Evolutionary conservation across 2,113 vertebrate genomes (phyloP), one percentile per base, ranked within the genome.

Genomic region (Chrysochloris asiatica): DNA sequence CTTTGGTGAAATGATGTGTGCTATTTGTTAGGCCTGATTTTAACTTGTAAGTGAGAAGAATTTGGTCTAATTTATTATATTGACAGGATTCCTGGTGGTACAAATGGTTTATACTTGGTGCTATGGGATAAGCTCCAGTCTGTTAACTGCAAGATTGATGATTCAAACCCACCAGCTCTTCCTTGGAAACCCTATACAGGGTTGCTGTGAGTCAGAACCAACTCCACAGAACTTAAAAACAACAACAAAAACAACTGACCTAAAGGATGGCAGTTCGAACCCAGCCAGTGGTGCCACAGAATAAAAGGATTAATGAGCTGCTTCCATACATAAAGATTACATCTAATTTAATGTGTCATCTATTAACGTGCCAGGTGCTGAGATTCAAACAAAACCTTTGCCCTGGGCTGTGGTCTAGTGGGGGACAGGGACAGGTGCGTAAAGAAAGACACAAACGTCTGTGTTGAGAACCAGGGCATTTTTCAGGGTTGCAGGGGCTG

Each of bases 1-100:
- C 78, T 92, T 81, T 45, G 50, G n/a, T 88, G 45, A 82, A 67
- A 56, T 33, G 21, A 48, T 47, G n/a, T 38, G 19, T 76, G 38
- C 10, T 56, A 61, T 90, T 88, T 92, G 11, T 76, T 86, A 36
- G 22, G 1, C 69, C 28, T 86, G n/a, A n/a, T n/a, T n/a, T n/a
- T n/a, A n/a, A n/a, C n/a, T n/a, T n/a, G n/a, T n/a, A n/a, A n/a
- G n/a, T n/a, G n/a, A n/a, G n/a, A n/a, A n/a, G n/a, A n/a, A n/a
- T 50, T 96, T 24, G 33, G 41, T 93, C 33, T 92, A 59, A 72
- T 59, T 41, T 52, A 59, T 59, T 54, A 52, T 63, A 28, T 78
- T 67, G 19, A 30, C 63, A n/a, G 7, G 33, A 33, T n/a, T 33
- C 63, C 33, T 67, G 12, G 63, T 36, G 63, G 63, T 2, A 2